Percentiles rank a stretch among this genome's conserved stretches.
phyloP scores from a whole-genome alignment of 1,140 invertebrate species.

The Camponotus vicinus region DNA sequence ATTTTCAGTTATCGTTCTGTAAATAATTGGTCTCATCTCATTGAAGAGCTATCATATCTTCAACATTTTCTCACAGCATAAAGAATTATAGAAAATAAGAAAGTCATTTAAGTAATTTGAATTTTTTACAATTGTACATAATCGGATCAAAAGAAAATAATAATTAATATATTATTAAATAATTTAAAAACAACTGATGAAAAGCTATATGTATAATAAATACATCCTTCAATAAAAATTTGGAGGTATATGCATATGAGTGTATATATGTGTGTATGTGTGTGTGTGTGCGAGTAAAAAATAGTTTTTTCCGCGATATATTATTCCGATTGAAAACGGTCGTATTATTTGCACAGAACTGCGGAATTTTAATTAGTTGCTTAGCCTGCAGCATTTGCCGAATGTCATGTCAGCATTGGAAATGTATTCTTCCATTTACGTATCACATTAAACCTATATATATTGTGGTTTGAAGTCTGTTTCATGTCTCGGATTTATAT shows the following conservation, averaged over 20 bases:
- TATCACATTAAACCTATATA: neutral
- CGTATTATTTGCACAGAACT: neutral
- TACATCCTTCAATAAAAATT: neutral
- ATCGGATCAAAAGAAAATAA: too few relatives aligned
- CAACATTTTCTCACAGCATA: neutral
- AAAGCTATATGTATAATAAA: neutral
- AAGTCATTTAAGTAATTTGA: too few relatives aligned
- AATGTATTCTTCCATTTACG: neutral
- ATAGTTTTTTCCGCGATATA: neutral
- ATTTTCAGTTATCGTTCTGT: neutral
- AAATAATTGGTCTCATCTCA: neutral
- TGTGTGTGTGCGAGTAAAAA: neutral
- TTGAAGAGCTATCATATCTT: neutral
- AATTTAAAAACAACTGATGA: neutral
- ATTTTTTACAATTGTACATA: too few relatives aligned
- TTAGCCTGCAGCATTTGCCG: neutral
- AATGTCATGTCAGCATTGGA: neutral
- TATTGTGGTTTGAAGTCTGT: neutral
- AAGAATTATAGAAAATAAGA: neutral
- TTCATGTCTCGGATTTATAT: slow-evolving; percentile 14
- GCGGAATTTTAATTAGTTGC: slow-evolving; percentile 12
- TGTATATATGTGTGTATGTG: too few relatives aligned
- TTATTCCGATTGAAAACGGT: neutral
- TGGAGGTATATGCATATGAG: neutral
- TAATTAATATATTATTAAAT: neutral